phyloP scores from a whole-genome alignment of 2,113 vertebrate genomes.

The Rallus limicola region DNA sequence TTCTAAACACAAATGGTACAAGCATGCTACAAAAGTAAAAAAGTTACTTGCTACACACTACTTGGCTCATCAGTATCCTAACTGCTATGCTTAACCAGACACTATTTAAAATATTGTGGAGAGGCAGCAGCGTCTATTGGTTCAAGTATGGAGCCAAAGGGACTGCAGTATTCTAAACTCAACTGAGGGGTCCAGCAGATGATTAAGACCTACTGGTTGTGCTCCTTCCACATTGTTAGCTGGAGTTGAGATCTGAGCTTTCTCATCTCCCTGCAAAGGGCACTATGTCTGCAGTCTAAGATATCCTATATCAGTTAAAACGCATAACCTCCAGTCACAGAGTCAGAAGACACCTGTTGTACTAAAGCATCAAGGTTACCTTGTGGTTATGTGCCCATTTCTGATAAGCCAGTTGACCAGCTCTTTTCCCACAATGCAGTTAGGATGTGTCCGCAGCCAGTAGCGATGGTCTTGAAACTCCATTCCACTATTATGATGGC shows the following conservation, averaged over 20 bases:
- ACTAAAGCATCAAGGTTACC: conserved; percentile 73
- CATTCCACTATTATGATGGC: conserved; percentile 95
- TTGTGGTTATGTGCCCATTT: conserved; percentile 93
- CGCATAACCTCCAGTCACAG: neutral
- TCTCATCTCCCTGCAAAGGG: neutral
- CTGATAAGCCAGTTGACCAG: conserved; percentile 97
- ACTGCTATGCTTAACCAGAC: neutral
- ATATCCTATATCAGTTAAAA: neutral
- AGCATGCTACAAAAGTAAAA: neutral
- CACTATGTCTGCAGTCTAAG: neutral
- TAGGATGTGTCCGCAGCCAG: conserved; percentile 96
- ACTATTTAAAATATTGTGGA: neutral
- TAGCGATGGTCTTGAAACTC: conserved; percentile 99
- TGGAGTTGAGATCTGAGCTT: neutral
- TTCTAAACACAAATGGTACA: neutral
- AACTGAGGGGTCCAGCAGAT: neutral
- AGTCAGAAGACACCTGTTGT: neutral
- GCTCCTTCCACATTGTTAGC: neutral
- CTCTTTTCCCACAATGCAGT: conserved; percentile 98
- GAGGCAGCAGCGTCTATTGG: neutral
- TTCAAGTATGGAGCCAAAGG: neutral
- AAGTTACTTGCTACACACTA: neutral
- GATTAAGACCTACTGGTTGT: neutral
- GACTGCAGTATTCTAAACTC: neutral
- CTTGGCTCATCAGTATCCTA: neutral